phyloP scores from a whole-genome alignment of 2,797 vertebrate genomes.

The Psittacula derbiana region DNA sequence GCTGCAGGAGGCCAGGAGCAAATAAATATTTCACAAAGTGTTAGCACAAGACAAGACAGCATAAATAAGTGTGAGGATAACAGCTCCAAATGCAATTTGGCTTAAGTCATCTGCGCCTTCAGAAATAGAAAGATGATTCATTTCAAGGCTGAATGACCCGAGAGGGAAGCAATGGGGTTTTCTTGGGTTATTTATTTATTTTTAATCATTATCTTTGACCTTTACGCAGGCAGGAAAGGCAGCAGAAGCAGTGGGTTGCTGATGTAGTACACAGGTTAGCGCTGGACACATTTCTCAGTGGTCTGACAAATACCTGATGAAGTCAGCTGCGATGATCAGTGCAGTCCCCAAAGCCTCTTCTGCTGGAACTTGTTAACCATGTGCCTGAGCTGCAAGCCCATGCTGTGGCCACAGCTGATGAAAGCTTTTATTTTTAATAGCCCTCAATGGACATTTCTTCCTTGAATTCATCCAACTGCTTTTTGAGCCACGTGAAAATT shows the following conservation, averaged over 20 bases:
- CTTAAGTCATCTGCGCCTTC: constrained; percentile 65
- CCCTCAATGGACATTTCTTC: not conserved
- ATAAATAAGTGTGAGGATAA: constrained; percentile 68
- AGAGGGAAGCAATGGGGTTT: not conserved
- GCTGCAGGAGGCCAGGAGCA: constrained; percentile 46
- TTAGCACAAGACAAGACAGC: constrained; percentile 56
- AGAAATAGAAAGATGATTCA: constrained; percentile 64
- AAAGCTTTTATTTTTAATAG: constrained; percentile 17
- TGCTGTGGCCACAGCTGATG: not conserved
- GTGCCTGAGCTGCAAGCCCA: not conserved
- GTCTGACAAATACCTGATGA: not conserved
- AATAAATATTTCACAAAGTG: constrained; percentile 73
- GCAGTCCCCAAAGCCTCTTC: not conserved
- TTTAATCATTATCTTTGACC: constrained; percentile 25
- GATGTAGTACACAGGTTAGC: not conserved
- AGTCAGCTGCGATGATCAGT: not conserved
- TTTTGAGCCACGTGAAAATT: not conserved
- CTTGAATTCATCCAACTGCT: not conserved
- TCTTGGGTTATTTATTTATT: constrained; percentile 21
- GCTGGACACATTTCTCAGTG: not conserved
- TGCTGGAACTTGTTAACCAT: not conserved
- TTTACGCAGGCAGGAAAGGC: constrained; percentile 10
- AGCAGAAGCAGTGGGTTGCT: not conserved
- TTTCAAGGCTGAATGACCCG: constrained; percentile 13
- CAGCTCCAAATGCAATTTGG: constrained; percentile 61